A percentile compares a stretch with the other conserved stretches of the same genome.
Conservation (phyloP, 2,113 vertebrate species). For the Grallaria varia region DNA sequence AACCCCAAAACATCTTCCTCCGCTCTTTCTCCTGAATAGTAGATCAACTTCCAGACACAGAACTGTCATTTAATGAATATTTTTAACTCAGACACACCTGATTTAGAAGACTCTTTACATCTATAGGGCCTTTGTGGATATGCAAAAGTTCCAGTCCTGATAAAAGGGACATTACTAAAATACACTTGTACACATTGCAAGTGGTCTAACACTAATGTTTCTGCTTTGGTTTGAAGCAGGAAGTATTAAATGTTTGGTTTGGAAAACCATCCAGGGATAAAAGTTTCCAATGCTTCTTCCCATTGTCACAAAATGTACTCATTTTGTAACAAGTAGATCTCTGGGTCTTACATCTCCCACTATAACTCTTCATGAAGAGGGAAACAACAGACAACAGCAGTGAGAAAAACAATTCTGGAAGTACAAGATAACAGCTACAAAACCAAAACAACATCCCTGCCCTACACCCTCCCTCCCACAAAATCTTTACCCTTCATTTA, state of each 20-base stretch:
- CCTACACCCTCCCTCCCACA: not conserved
- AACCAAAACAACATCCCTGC: not conserved
- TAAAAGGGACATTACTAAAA: not conserved
- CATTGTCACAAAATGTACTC: not conserved
- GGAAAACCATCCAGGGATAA: not conserved
- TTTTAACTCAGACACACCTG: not conserved
- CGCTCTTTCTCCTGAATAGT: not conserved
- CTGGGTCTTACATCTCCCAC: not conserved
- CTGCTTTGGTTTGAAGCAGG: not conserved
- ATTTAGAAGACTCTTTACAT: not conserved
- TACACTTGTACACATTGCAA: not conserved
- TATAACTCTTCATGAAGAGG: no score
- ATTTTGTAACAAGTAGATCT: not conserved
- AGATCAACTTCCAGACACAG: not conserved
- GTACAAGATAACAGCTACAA: not conserved
- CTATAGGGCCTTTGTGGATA: not conserved
- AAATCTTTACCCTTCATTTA: not conserved
- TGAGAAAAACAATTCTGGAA: not conserved
- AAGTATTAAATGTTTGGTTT: not conserved
- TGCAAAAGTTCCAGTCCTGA: not conserved
- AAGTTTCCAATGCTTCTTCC: not conserved
- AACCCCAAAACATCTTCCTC: rapidly evolving
- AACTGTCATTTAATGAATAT: not conserved
- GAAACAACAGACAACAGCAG: not conserved
- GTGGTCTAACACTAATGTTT: not conserved